phyloP scores from a whole-genome alignment of 2,888 invertebrate genomes.

The Andricus curvator region DNA sequence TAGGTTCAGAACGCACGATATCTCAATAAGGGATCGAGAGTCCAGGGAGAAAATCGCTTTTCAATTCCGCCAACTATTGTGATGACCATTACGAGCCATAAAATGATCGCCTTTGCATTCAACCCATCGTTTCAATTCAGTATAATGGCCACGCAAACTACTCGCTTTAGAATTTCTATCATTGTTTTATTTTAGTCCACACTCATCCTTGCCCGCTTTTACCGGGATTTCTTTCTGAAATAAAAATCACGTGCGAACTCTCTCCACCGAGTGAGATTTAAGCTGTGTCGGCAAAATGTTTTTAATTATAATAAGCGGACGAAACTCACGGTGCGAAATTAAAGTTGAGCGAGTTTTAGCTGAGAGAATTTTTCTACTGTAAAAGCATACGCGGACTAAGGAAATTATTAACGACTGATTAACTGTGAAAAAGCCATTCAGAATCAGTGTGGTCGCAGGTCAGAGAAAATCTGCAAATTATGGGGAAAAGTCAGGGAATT shows the following conservation, averaged over 20 bases:
- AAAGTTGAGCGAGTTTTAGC: constrained; percentile 1
- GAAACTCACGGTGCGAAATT: constrained; percentile 19
- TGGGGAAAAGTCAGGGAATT: too few species aligned
- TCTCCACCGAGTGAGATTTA: constrained; percentile 20
- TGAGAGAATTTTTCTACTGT: background rate
- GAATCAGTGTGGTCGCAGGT: too few species aligned
- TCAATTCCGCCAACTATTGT: background rate
- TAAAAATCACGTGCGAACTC: constrained; percentile 25
- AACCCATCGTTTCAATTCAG: background rate
- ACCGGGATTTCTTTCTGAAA: constrained; percentile 8
- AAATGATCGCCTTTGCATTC: background rate
- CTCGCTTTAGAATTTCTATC: background rate
- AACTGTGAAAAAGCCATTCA: background rate
- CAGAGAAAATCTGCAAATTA: too few species aligned
- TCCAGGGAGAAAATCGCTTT: constrained; percentile 21
- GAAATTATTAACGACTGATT: background rate
- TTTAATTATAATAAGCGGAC: constrained; percentile 38
- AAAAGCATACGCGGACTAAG: background rate
- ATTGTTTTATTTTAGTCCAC: background rate
- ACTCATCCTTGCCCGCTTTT: background rate
- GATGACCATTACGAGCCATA: background rate
- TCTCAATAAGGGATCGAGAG: constrained; percentile 65
- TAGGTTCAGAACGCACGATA: constrained; percentile 60
- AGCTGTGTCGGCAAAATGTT: constrained; percentile 18
- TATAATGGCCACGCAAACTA: background rate